Percentiles rank a stretch among this genome's conserved stretches.
Evolutionary conservation across 2,888 invertebrate genomes (phyloP).

Genomic region (Galerucella calmariensis): DNA sequence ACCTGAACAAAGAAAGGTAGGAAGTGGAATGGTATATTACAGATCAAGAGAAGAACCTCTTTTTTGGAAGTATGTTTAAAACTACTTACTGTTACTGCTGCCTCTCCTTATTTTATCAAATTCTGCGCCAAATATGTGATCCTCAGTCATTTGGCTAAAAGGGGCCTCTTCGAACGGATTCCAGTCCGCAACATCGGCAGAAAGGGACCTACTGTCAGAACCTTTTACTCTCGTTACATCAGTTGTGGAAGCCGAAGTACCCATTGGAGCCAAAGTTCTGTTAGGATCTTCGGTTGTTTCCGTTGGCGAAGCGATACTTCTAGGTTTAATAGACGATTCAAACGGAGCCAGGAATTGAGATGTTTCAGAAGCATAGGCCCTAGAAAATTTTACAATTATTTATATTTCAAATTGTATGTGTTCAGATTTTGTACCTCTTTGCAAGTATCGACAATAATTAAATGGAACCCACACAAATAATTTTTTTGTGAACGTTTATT

Average conservation of each 20-base stretch:
- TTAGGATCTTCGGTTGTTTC: conserved; percentile 56
- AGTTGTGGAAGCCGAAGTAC: conserved; percentile 62
- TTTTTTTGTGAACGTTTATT: too few species aligned
- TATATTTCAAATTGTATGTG: conserved; percentile 50
- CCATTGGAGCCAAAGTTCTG: conserved; percentile 57
- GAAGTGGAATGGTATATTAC: too few species aligned
- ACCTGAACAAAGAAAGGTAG: too few species aligned
- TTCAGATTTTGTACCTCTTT: too few species aligned
- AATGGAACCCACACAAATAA: too few species aligned
- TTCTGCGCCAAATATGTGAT: conserved; percentile 84
- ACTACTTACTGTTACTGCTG: conserved; percentile 75
- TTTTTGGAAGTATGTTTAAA: neutral
- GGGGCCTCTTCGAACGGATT: conserved; percentile 86
- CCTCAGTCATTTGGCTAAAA: conserved; percentile 80
- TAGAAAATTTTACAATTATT: conserved; percentile 57
- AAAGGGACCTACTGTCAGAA: conserved; percentile 60
- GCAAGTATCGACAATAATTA: too few species aligned
- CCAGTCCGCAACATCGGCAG: conserved; percentile 78
- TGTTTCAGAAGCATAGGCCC: conserved; percentile 79
- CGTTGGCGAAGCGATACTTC: conserved; percentile 63
- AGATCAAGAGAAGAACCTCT: too few species aligned
- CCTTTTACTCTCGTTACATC: conserved; percentile 59
- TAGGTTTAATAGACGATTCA: conserved; percentile 73
- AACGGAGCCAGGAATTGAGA: conserved; percentile 80
- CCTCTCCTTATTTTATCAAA: conserved; percentile 84